phyloP scores from a whole-genome alignment of 1,140 invertebrate genomes.

The Tachypleus tridentatus region DNA sequence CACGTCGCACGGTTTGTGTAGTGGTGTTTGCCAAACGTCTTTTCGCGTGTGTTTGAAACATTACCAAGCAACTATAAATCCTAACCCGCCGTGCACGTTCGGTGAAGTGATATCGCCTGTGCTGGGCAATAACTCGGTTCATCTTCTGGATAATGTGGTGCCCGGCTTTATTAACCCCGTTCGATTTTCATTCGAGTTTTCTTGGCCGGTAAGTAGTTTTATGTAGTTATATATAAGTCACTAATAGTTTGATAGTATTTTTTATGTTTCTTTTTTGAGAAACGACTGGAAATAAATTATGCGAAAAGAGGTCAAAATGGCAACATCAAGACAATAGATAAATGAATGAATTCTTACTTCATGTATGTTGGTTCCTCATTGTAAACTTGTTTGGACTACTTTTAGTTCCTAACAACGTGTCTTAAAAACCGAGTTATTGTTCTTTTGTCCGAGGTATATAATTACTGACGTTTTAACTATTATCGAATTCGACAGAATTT shows the following conservation, averaged over 20 bases:
- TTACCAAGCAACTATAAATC: conserved; percentile 84
- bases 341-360: too few relatives aligned
- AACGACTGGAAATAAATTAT: not conserved
- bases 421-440: too few relatives aligned
- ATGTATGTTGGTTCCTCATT: too few relatives aligned
- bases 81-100: conserved; percentile 77
- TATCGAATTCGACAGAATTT: too few relatives aligned
- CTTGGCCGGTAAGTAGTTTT: conserved; percentile 52
- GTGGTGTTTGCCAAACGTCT: conserved; percentile 55
- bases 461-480: too few relatives aligned
- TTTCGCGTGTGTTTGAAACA: conserved; percentile 90
- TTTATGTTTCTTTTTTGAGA: not conserved
- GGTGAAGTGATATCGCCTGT: conserved; percentile 78
- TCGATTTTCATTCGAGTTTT: conserved; percentile 64
- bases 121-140: conserved; percentile 32
- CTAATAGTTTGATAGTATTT: not conserved
- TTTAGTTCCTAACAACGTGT: too few relatives aligned
- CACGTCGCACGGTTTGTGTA: conserved; percentile 11
- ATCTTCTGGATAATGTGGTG: conserved; percentile 48
- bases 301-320: too few relatives aligned
- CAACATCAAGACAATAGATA: too few relatives aligned
- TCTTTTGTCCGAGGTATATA: too few relatives aligned
- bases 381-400: too few relatives aligned
- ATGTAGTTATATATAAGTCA: not conserved
- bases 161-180: conserved; percentile 40